phyloP scores from a whole-genome alignment of 2,113 vertebrate species.

The Panurus biarmicus region DNA sequence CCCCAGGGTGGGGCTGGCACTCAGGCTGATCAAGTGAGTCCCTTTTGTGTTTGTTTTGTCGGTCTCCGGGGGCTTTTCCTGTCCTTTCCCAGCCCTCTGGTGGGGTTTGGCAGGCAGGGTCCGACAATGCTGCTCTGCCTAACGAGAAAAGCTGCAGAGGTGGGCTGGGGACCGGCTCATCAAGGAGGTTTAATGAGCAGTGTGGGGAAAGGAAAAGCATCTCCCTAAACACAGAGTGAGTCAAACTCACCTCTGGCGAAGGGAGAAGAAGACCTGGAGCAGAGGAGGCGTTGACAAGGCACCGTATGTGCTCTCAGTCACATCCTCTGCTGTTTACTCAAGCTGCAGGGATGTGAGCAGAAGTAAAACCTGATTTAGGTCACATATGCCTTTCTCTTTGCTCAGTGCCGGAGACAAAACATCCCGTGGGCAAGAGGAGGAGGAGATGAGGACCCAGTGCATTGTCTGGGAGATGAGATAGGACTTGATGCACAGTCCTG shows the following conservation, averaged over 20 bases:
- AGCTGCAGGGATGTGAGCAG: slow-evolving; percentile 28
- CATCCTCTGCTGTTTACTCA: slow-evolving; percentile 53
- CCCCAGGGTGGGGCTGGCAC: slow-evolving; percentile 47
- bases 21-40: background rate
- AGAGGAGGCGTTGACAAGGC: background rate
- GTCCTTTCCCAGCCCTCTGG: background rate
- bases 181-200: background rate
- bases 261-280: background rate
- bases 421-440: slow-evolving; percentile 34
- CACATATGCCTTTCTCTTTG: slow-evolving; percentile 51
- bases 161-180: background rate
- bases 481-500: background rate
- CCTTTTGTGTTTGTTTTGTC: background rate
- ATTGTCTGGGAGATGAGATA: slow-evolving; percentile 17
- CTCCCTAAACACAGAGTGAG: slow-evolving; percentile 24
- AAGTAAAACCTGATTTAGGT: slow-evolving; percentile 61
- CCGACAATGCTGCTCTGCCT: accelerated
- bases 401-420: background rate
- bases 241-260: slow-evolving; percentile 45
- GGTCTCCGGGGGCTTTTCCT: background rate
- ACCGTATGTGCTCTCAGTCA: slow-evolving; percentile 41
- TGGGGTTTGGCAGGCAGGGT: background rate
- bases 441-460: background rate
- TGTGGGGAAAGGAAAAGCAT: background rate
- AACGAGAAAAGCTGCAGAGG: background rate